Base-by-base conservation (phyloP, 1,140 invertebrate genomes). In the Gryon sp. region DNA sequence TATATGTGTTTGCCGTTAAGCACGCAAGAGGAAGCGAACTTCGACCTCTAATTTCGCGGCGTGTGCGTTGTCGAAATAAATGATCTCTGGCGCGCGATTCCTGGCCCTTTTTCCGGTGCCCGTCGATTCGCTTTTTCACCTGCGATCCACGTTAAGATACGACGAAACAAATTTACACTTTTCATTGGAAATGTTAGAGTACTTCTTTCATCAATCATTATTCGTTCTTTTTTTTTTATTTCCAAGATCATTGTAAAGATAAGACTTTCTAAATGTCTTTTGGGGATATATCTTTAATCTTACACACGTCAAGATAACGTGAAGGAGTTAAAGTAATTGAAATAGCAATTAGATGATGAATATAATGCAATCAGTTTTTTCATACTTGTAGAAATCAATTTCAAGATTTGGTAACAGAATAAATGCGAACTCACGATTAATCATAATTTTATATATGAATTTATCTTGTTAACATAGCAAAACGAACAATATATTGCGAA, bases 51-150 rank as follows among this genome's bases (percentile, higher is more conserved):
- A 74, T 75, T 80, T 70, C 26, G 46, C 43, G 46, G 28, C 32
- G 26, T 34, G 16, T 46, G 60, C 72, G 46, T 66, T 65, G 66
- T 65, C 38, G 62, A 69, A 72, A 79, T 65, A 65, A 79, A 73
- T 68, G 52, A 73, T 62, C 43, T 53, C 34, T 48, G 14, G 20
- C 26, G 3, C 38, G 19, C 52, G 22, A 43, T 60, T 65, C 41
- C 45, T 38, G 11, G 8, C 28, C 38, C 20, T 38, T 68, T 24
- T 68, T 62, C 30, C 14, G 14, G 26, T 15, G 9, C 2, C n/a
- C 48, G 28, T 59, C 48, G 34, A 63, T 59, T 76, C 62, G 20
- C 16, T 20, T 68, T 46, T 48, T 45, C 15, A 6, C 0, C 20
- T 8, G 52, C 43, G 60, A 68, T 72, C 28, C 43, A 41, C 24